Percentiles rank a stretch among this genome's conserved stretches.
Conservation (phyloP, 2,888 invertebrate species). For the Dendrolimus houi region DNA sequence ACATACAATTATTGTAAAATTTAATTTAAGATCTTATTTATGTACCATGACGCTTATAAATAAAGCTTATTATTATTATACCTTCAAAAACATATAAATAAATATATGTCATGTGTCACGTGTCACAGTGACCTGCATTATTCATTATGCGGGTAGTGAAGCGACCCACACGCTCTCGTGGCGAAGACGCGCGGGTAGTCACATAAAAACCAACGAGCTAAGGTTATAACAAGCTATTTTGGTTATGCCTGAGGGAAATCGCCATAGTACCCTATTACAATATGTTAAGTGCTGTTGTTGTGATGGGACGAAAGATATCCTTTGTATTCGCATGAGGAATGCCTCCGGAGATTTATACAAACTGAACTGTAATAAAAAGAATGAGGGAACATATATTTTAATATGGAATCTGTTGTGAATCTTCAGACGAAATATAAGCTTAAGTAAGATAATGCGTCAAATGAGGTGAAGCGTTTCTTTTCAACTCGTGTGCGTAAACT, state of each 20-base stretch:
- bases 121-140: background rate
- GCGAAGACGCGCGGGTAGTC: background rate
- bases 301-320: background rate
- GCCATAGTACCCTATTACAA: background rate
- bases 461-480: too few relatives aligned
- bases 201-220: background rate
- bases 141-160: background rate
- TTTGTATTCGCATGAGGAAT: background rate
- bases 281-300: background rate
- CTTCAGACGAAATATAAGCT: too few relatives aligned
- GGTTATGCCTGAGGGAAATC: constrained; percentile 6
- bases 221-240: constrained; percentile 6
- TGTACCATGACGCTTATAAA: too few relatives aligned
- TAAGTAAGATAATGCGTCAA: too few relatives aligned
- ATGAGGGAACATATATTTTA: too few relatives aligned
- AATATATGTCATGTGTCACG: too few relatives aligned
- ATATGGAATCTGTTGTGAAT: too few relatives aligned
- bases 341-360: background rate
- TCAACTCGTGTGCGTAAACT: too few relatives aligned
- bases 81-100: too few relatives aligned
- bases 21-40: too few relatives aligned
- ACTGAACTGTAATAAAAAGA: background rate
- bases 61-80: too few relatives aligned
- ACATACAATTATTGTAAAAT: too few relatives aligned
- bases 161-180: background rate